phyloP scores from a whole-genome alignment of 2,113 vertebrate genomes.

The Haemorhous mexicanus region DNA sequence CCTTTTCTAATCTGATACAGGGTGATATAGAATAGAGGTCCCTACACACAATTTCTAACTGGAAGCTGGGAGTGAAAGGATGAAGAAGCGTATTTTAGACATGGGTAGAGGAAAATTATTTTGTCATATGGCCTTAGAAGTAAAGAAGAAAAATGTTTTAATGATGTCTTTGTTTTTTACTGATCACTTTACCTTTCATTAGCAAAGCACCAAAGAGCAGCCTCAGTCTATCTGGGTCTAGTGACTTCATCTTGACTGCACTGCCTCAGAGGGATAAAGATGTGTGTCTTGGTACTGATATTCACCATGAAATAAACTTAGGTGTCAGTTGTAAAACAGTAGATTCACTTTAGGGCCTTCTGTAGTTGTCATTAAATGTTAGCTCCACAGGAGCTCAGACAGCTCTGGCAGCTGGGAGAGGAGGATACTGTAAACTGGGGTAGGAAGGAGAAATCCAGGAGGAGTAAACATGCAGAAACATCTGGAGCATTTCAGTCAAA shows the following conservation, averaged over 20 bases:
- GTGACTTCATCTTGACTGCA: not conserved
- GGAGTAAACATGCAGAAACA: not conserved
- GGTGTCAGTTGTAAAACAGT: not conserved
- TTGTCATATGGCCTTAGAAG: not conserved
- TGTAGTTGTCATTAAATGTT: slow-evolving; percentile 10
- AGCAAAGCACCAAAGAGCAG: not conserved
- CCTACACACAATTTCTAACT: not conserved
- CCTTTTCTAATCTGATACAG: not conserved
- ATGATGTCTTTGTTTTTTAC: not conserved
- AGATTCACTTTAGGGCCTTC: slow-evolving; percentile 15
- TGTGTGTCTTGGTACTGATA: not conserved
- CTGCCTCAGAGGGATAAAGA: not conserved
- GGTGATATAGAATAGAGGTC: not conserved
- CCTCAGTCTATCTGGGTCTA: not conserved
- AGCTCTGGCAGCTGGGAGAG: not conserved
- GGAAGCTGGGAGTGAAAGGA: not conserved
- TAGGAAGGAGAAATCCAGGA: not conserved
- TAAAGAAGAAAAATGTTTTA: not conserved
- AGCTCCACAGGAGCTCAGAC: not conserved
- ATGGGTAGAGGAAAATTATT: not conserved
- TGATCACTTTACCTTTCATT: not conserved
- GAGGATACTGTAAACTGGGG: not conserved
- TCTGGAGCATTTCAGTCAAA: not conserved
- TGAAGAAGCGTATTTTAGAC: not conserved
- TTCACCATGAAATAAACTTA: not conserved